These are phyloP conservation scores for Miniopterus natalensis DNA, from an alignment of 2,113 vertebrate species.

Conservation along the genomic window DNA sequence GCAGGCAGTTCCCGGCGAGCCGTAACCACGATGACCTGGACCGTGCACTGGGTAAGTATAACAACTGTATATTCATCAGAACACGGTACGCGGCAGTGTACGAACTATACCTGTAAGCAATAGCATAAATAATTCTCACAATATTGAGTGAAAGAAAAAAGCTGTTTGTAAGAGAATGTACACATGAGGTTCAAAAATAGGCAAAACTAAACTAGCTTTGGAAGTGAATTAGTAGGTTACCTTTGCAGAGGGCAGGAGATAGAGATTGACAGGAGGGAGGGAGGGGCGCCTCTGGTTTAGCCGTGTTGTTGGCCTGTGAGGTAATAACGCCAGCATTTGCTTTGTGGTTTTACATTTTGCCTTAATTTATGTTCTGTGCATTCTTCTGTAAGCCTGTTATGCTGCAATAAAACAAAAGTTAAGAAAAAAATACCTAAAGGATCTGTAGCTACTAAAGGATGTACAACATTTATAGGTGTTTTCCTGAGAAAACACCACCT, in stretches of 20 bases:
- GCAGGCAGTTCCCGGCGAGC: background rate
- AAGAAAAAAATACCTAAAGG: slow-evolving; percentile 16
- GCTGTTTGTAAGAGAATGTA: background rate
- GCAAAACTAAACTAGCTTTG: background rate
- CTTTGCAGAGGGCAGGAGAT: background rate
- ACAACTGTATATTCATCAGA: background rate
- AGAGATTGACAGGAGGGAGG: background rate
- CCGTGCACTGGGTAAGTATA: background rate
- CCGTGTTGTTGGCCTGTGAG: background rate
- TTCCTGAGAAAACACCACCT: background rate
- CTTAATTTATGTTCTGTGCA: background rate
- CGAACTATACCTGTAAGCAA: background rate
- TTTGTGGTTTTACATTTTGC: background rate
- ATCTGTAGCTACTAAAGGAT: slow-evolving; percentile 33
- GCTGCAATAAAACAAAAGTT: background rate
- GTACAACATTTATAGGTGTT: background rate
- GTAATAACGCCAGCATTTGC: background rate
- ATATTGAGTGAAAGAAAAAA: slow-evolving; percentile 14
- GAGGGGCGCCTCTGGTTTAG: background rate
- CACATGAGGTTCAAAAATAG: background rate
- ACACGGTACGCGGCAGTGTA: background rate
- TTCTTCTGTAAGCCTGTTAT: slow-evolving; percentile 28
- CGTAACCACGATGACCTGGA: background rate
- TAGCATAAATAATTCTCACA: background rate
- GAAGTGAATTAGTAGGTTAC: background rate